Conservation (phyloP, 2,888 invertebrate genomes). For the Scelioninae gen. 1 region DNA sequence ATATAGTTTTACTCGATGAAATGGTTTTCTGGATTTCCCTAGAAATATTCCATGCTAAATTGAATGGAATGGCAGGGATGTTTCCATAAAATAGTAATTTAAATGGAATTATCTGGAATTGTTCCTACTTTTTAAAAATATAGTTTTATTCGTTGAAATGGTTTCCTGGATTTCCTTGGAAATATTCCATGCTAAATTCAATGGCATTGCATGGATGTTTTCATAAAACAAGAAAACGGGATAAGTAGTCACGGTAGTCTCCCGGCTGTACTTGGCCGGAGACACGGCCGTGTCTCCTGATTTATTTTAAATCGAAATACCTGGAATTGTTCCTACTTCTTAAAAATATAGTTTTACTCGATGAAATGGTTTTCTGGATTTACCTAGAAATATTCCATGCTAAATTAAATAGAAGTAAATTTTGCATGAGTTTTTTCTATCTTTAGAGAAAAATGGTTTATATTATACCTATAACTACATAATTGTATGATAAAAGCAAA, state of each 20-base stretch:
- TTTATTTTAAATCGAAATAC: too few species aligned
- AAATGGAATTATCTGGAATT: not conserved
- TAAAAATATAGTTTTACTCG: too few species aligned
- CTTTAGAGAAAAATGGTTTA: too few species aligned
- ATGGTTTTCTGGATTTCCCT: not conserved
- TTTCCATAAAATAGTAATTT: not conserved
- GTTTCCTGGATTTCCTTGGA: not conserved
- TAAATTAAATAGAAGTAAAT: too few species aligned
- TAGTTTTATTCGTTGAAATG: not conserved
- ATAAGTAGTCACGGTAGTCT: not conserved
- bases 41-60: not conserved
- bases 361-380: too few species aligned
- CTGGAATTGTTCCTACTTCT: too few species aligned
- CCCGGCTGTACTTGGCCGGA: too few species aligned
- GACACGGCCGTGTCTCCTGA: too few species aligned
- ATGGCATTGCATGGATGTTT: not conserved
- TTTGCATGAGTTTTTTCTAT: too few species aligned
- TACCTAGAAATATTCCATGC: too few species aligned
- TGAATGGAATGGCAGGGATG: not conserved
- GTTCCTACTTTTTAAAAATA: not conserved
- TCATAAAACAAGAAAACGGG: not conserved
- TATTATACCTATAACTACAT: too few species aligned
- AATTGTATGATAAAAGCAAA: too few species aligned
- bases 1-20: not conserved
- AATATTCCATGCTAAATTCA: not conserved